Base-by-base conservation (phyloP, 53 echinoderm and acorn worm genomes). In the Antedon mediterranea region DNA sequence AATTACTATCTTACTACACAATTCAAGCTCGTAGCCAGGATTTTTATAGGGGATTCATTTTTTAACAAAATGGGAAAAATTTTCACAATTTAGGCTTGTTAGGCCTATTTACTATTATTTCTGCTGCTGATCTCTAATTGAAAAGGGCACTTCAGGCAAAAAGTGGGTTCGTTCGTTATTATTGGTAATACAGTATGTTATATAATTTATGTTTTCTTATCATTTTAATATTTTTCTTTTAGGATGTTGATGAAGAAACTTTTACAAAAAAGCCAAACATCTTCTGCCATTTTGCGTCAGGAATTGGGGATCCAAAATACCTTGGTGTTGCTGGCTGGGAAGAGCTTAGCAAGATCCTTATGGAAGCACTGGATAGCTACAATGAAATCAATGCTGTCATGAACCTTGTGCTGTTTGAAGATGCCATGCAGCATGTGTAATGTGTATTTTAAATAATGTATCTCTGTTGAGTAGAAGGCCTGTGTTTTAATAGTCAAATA, bases 391-490 rank as follows among this genome's bases (percentile, higher is more conserved):
- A 92, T 33, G 98, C 92, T 23, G 98, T 93, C 84, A 98, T 98
- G 98, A 93, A 92, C 77, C 98, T 98, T 57, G 98, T 98, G 73
- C 88, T 98, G 33, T 98, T 98, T 85, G 93, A 93, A 75, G 98
- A 93, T 72, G 98, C 98, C 86, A 98, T 98, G 90, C 87, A 89
- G 83, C 98, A 98, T 81, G 82, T 93, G 91, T 91, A 77, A 89
- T n/a, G 94, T 90, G 29, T 23, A 15, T 31, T 74, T 2, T 74
- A 9, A 28, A 28, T 74, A 32, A 1, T 32, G 7, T 13, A 57
- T 57, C 14, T 57, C 57, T 15, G 14, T 57, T 57, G 57, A 4
- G 11, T 37, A 37, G 11, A 11, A n/a, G n/a, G n/a, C n/a, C n/a
- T n/a, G n/a, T n/a, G n/a, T n/a, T n/a, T n/a, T n/a, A n/a, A n/a